Evolutionary conservation across 2,113 vertebrate species (phyloP).

Genomic region (Psettodes erumei): DNA sequence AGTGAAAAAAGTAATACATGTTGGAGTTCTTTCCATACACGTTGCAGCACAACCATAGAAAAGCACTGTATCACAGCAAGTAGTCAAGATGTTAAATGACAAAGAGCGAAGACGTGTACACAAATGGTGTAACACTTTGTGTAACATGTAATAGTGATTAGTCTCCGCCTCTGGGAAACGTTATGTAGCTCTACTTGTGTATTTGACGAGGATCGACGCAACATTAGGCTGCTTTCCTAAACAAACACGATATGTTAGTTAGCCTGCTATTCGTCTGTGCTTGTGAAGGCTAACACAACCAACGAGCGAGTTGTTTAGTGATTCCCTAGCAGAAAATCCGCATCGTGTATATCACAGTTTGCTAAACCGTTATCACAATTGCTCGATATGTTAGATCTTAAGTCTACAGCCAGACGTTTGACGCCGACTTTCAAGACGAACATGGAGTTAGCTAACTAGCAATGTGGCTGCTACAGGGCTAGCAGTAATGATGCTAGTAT

Average conservation of each 20-base stretch:
- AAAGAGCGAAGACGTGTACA: background rate
- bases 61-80: background rate
- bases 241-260: background rate
- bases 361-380: background rate
- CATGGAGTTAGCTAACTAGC: background rate
- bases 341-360: too few relatives aligned
- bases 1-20: too few relatives aligned
- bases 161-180: background rate
- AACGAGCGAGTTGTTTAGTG: too few relatives aligned
- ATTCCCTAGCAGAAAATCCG: too few relatives aligned
- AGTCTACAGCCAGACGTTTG: background rate
- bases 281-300: background rate
- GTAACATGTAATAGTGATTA: background rate
- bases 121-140: background rate
- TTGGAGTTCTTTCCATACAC: background rate
- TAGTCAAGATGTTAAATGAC: background rate
- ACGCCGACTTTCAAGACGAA: background rate
- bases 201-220: background rate
- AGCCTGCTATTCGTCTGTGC: background rate
- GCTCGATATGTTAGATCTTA: accelerated
- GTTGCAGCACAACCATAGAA: too few relatives aligned
- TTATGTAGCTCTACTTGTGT: background rate
- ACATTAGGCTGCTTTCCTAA: background rate
- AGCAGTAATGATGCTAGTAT: slow-evolving; percentile 3
- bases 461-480: background rate